Percentiles rank a stretch among this genome's conserved stretches.
phyloP scores from a whole-genome alignment of 1,140 invertebrate genomes.

The Drosophila miranda region DNA sequence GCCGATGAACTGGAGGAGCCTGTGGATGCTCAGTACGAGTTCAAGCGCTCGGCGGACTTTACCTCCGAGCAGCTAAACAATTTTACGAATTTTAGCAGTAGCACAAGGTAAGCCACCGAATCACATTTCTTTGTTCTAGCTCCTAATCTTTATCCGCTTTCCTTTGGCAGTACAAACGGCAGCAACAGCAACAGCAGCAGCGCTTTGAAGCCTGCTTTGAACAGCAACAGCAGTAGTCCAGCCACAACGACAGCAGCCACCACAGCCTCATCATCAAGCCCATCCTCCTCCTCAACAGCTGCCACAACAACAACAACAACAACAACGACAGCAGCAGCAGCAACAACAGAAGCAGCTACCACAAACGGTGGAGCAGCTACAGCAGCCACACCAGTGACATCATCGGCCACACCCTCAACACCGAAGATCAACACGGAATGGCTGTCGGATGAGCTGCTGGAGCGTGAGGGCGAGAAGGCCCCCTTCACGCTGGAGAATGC shows the following conservation, averaged over 20 bases:
- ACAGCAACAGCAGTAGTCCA: constrained; percentile 20
- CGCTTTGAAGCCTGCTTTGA: background rate
- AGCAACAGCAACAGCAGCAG: constrained; percentile 22
- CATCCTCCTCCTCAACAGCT: too few relatives aligned
- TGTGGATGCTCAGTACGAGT: constrained; percentile 54
- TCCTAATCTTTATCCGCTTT: too few relatives aligned
- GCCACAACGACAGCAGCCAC: constrained; percentile 3
- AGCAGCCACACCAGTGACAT: constrained; percentile 11
- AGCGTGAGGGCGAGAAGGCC: constrained; percentile 44
- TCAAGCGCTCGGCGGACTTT: constrained; percentile 67
- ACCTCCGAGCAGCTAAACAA: constrained; percentile 59
- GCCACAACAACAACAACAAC: constrained; percentile 4
- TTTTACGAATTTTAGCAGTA: constrained; percentile 71
- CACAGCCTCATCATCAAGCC: background rate
- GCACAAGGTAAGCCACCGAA: constrained; percentile 38
- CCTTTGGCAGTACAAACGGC: constrained; percentile 56
- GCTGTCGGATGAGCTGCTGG: constrained; percentile 58
- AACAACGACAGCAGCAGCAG: constrained; percentile 1
- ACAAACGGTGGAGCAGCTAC: background rate
- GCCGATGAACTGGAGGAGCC: constrained; percentile 9
- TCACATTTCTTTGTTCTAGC: background rate
- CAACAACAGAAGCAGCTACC: constrained; percentile 7
- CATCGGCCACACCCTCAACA: constrained; percentile 59
- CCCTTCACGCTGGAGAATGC: constrained; percentile 76
- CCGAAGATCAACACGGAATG: constrained; percentile 69